Evolutionary conservation across 2,113 vertebrate genomes (phyloP).

Genomic region (Naja naja): DNA sequence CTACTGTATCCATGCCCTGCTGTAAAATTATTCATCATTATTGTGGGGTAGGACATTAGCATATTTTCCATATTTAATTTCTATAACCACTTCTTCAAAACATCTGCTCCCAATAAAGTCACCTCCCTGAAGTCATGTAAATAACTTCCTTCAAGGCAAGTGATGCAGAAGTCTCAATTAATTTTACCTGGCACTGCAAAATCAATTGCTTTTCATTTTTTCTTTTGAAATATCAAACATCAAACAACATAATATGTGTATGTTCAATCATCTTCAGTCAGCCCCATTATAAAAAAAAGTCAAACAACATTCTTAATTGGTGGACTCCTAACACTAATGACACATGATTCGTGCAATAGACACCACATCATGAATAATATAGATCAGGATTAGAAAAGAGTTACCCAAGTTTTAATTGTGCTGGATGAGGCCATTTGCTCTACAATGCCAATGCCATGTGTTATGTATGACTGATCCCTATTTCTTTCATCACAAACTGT

Average conservation of each 20-base stretch:
- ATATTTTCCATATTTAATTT: background rate
- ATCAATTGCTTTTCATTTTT: conserved; percentile 23
- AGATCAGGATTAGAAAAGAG: background rate
- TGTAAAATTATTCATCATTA: background rate
- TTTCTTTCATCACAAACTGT: background rate
- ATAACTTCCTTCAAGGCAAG: conserved; percentile 9
- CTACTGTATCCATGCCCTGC: background rate
- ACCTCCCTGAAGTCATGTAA: background rate
- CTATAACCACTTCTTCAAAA: conserved; percentile 16
- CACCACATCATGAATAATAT: background rate
- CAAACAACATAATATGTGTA: background rate
- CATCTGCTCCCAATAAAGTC: conserved; percentile 1
- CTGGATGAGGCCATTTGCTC: background rate
- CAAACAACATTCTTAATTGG: background rate
- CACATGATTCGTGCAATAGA: background rate
- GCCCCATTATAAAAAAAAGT: background rate
- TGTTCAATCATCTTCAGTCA: background rate
- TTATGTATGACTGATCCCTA: background rate
- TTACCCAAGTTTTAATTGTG: background rate
- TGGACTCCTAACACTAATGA: background rate
- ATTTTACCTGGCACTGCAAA: background rate
- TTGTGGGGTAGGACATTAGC: background rate
- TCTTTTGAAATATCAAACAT: conserved; percentile 34
- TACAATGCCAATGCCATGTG: background rate
- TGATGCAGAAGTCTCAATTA: conserved; percentile 25